Base-by-base conservation (phyloP, 2,113 vertebrate genomes). In the Lagenorhynchus albirostris region DNA sequence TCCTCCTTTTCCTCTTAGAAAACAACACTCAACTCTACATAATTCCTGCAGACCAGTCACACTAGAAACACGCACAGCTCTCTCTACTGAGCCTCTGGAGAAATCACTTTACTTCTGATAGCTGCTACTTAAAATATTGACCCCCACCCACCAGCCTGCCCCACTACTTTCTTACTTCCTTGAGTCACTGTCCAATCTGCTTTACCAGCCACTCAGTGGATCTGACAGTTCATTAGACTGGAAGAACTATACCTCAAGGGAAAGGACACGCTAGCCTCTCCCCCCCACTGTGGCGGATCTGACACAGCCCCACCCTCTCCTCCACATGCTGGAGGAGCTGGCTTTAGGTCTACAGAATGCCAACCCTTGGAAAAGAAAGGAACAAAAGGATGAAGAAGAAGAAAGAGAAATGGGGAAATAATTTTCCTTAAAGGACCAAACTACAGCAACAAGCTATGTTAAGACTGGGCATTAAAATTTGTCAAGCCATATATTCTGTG, bases 161-260 rank as follows among this genome's bases (percentile, higher is more conserved):
- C 29, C 17, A 6, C 95, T 20, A 29, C 47, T 65, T 89, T 92
- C 86, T 33, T 13, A 29, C 47, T 65, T 89, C 94, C 86, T 33
- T 11, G 95, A 95, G 97, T 96, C 96, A 94, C 96, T 98, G 97
- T 98, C 97, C 95, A 89, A 92, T n/a, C 15, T 8, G 92, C 91
- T 97, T 97, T 96, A 68, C 26, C 73, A 33, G 89, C 94, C 2
- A 0, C 95, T 98, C 98, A 98, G 94, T 83, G 95, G 98, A 98
- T 80, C 95, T 98, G 98, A 98, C 98, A 98, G 98, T 82, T 97
- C 98, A 98, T 20, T 65, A 21, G 98, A 98, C 98, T 79, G 97
- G 98, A 99, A 98, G 97, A 98, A 97, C 96, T 93, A 82, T 53
- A 97, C 92, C 97, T 97, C 98, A 95, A 97, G 97, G 98, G 97